These are phyloP conservation scores for Drosophila guanche DNA, from an alignment of 1,140 invertebrate genomes.

Conservation along the genomic window DNA sequence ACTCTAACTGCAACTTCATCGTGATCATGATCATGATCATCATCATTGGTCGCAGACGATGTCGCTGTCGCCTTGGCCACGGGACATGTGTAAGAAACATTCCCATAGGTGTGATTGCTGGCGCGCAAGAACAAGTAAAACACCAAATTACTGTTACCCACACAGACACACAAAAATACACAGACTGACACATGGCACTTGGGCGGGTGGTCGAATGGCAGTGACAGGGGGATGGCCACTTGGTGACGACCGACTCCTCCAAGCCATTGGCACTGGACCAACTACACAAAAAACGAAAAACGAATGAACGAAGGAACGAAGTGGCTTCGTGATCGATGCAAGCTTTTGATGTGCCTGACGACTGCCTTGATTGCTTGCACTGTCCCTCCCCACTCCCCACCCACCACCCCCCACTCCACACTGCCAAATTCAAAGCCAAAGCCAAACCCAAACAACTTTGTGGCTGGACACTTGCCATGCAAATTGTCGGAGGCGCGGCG, in stretches of 20 bases:
- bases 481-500: constrained; percentile 38
- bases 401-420: neutral
- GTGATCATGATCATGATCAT: constrained; percentile 5
- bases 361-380: constrained; percentile 2
- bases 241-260: constrained; percentile 27
- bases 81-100: constrained; percentile 76
- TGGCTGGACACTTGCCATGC: constrained; percentile 56
- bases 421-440: neutral
- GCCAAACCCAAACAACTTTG: neutral
- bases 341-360: constrained; percentile 5
- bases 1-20: neutral
- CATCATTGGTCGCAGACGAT: neutral
- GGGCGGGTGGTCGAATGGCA: constrained; percentile 8
- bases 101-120: constrained; percentile 81
- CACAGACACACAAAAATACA: constrained; percentile 8
- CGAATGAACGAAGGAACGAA: neutral
- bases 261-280: constrained; percentile 44
- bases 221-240: constrained; percentile 35
- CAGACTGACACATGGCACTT: neutral
- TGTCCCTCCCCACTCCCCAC: neutral
- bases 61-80: constrained; percentile 19
- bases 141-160: constrained; percentile 77
- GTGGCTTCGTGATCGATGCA: constrained; percentile 41
- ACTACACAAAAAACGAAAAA: neutral
- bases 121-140: constrained; percentile 80